phyloP scores from a whole-genome alignment of 1,140 invertebrate species.

The Calephelis virginiensis region DNA sequence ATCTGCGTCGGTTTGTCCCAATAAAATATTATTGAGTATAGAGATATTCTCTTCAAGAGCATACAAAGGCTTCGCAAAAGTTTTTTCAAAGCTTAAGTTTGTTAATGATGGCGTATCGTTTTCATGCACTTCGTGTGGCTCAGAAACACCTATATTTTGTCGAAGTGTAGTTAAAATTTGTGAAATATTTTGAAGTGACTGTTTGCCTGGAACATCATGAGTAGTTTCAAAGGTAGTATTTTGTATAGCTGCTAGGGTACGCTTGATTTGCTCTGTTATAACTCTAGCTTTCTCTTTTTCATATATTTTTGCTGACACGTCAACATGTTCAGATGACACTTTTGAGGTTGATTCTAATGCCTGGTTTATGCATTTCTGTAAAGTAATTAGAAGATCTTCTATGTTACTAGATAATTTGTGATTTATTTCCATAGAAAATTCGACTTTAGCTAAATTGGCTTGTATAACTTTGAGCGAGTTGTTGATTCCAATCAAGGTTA shows the following conservation, averaged over 20 bases:
- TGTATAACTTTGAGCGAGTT: conserved; percentile 60
- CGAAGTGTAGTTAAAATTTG: conserved; percentile 61
- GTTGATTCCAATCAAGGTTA: conserved; percentile 49
- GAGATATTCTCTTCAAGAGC: conserved; percentile 60
- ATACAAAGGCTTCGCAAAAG: conserved; percentile 56
- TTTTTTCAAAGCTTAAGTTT: conserved; percentile 48
- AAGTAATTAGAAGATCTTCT: conserved; percentile 57
- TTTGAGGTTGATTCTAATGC: conserved; percentile 54
- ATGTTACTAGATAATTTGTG: conserved; percentile 52
- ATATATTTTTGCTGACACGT: conserved; percentile 32
- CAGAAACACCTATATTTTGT: conserved; percentile 44
- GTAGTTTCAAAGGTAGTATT: conserved; percentile 42
- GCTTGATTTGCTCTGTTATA: conserved; percentile 52
- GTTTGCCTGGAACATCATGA: conserved; percentile 35
- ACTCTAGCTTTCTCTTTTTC: conserved; percentile 42
- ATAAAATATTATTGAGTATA: conserved; percentile 53
- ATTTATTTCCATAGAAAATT: conserved; percentile 54
- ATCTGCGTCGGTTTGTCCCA: conserved; percentile 60
- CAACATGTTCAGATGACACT: conserved; percentile 37
- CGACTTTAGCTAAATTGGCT: conserved; percentile 45
- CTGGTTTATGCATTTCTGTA: conserved; percentile 70
- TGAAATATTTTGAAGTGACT: conserved; percentile 49
- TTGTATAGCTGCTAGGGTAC: conserved; percentile 48
- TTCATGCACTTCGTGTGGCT: conserved; percentile 30
- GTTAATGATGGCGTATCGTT: conserved; percentile 62